Percentiles rank a stretch among this genome's conserved stretches.
phyloP scores from a whole-genome alignment of 2,113 vertebrate genomes.

The Anas platyrhynchos region DNA sequence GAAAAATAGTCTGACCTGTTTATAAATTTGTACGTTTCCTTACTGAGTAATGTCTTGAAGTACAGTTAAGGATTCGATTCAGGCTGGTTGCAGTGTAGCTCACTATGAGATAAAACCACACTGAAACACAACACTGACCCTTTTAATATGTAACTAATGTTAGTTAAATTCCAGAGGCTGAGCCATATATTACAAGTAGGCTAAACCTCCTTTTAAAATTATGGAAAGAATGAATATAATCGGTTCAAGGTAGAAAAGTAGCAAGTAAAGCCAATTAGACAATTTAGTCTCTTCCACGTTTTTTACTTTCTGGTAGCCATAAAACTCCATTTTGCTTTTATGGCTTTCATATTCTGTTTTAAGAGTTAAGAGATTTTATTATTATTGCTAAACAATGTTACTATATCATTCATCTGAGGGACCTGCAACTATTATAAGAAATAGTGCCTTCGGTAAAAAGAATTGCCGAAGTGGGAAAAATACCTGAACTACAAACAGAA shows the following conservation, averaged over 20 bases:
- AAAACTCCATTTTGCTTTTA: not conserved
- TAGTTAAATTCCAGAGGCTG: not conserved
- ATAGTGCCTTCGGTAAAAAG: not conserved
- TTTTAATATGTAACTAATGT: conserved; percentile 47
- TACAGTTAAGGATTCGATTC: not conserved
- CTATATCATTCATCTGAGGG: not conserved
- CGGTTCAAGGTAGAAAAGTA: not conserved
- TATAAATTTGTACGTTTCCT: not conserved
- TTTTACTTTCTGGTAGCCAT: not conserved
- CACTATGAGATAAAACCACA: not conserved
- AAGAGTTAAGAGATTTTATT: not conserved
- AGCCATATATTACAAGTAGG: not conserved
- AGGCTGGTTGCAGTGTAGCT: not conserved
- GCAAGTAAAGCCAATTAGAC: not conserved
- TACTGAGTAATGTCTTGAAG: conserved; percentile 13
- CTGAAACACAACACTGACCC: not conserved
- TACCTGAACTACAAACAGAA: not conserved
- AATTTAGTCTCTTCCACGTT: not conserved
- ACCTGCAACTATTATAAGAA: not conserved
- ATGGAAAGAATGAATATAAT: not conserved
- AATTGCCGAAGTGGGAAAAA: not conserved
- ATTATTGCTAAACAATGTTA: not conserved
- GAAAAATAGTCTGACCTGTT: not conserved
- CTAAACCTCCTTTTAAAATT: not conserved
- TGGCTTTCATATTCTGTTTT: not conserved